A percentile compares a stretch with the other conserved stretches of the same genome.
phyloP scores from a whole-genome alignment of 2,888 invertebrate species.

The Eristalinus aeneus region DNA sequence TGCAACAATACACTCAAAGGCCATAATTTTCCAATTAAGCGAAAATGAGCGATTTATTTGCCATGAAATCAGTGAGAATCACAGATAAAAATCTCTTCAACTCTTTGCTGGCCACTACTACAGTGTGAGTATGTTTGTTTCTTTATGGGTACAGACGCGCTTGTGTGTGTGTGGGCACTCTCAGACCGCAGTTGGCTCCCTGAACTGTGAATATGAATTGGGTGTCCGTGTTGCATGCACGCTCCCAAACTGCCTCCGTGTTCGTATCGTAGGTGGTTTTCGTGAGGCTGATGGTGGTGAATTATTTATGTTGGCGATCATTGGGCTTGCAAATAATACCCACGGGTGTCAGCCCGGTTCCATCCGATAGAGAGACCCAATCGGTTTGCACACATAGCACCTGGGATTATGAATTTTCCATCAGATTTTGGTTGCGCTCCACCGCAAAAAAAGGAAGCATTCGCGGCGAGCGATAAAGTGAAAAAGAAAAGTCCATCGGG shows the following conservation, averaged over 20 bases:
- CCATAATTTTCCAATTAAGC: constrained; percentile 81
- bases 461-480: constrained; percentile 9
- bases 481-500: constrained; percentile 18
- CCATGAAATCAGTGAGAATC: constrained; percentile 81
- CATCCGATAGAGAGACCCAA: constrained; percentile 5
- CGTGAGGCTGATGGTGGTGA: constrained; percentile 39
- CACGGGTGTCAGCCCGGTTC: constrained; percentile 26
- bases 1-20: constrained; percentile 73
- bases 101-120: constrained; percentile 46
- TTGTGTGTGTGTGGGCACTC: constrained; percentile 42
- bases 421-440: constrained; percentile 27
- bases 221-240: constrained; percentile 43
- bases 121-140: constrained; percentile 39
- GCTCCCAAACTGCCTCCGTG: neutral
- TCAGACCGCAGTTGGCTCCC: constrained; percentile 51
- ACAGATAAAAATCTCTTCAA: constrained; percentile 80
- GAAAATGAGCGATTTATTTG: constrained; percentile 81
- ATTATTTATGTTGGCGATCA: constrained; percentile 68
- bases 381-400: constrained; percentile 49
- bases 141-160: constrained; percentile 53
- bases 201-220: constrained; percentile 42
- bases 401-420: constrained; percentile 69
- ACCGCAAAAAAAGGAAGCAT: neutral
- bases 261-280: constrained; percentile 12
- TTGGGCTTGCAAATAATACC: constrained; percentile 66